These are phyloP conservation scores for Toxotes lorentzi DNA, from an alignment of 2,797 vertebrate genomes.

Conservation along the genomic window DNA sequence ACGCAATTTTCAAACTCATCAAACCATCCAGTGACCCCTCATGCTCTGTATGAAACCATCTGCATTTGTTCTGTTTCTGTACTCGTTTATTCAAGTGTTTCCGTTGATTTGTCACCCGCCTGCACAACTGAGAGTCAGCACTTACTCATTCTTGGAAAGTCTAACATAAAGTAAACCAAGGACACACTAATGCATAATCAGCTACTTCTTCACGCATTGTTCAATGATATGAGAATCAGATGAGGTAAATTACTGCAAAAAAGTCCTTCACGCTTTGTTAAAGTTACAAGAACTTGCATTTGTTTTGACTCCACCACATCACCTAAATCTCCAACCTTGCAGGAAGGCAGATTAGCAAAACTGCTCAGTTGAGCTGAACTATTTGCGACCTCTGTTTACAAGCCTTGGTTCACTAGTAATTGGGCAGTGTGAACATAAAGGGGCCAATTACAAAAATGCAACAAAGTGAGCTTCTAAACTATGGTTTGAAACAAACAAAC, in stretches of 20 bases:
- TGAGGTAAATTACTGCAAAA: slow-evolving; percentile 16
- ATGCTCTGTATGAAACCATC: slow-evolving; percentile 4
- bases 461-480: slow-evolving; percentile 51
- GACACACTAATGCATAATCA: slow-evolving; percentile 29
- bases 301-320: slow-evolving; percentile 18
- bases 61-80: slow-evolving; percentile 11
- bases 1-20: slow-evolving; percentile 25
- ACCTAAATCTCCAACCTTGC: slow-evolving; percentile 23
- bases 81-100: slow-evolving; percentile 33
- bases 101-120: slow-evolving; percentile 23
- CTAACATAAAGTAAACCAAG: slow-evolving; percentile 28
- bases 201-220: slow-evolving; percentile 19
- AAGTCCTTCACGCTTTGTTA: slow-evolving; percentile 34
- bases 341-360: slow-evolving; percentile 44
- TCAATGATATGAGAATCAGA: background rate
- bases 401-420: slow-evolving; percentile 32
- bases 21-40: slow-evolving; percentile 3
- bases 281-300: slow-evolving; percentile 16
- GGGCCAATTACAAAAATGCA: slow-evolving; percentile 39
- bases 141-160: slow-evolving; percentile 17
- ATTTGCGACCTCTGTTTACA: slow-evolving; percentile 48
- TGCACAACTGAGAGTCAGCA: slow-evolving; percentile 43
- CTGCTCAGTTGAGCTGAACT: slow-evolving; percentile 50
- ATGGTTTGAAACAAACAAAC: slow-evolving; percentile 35
- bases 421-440: slow-evolving; percentile 39